Base-by-base conservation (phyloP, 2,797 vertebrate species). In the Epinephelus awoara region DNA sequence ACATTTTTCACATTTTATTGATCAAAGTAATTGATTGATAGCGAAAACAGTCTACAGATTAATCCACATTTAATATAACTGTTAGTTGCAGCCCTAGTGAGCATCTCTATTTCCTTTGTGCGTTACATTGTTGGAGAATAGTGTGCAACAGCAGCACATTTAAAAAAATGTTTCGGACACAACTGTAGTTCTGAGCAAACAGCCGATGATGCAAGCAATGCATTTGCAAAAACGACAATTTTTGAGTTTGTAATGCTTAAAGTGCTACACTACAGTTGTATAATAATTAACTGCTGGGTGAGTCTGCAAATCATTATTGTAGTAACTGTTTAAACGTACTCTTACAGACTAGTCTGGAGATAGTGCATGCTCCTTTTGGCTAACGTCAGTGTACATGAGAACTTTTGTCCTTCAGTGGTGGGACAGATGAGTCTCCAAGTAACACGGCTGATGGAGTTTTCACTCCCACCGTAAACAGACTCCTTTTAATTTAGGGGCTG, bases 311-410 rank as follows among this genome's bases (percentile, higher is more conserved):
- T 79, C 66, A 63, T 62, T 72, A 65, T 49, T 10, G 34, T 71
- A 55, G 67, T 67, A 58, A 83, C 66, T 71, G 64, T 81, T 80
- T n/a, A 67, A 83, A 81, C 50, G 57, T 73, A 14, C 49, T 67
- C 52, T 51, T 58, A 63, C 66, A 85, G 51, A 76, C 55, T 63
- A n/a, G 34, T 34, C 40, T 62, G 57, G 66, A 70, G 70, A 82
- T n/a, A 67, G 71, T 78, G 81, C 88, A 87, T 87, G 83, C 83
- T 88, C 64, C 44, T 71, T 72, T 70, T 67, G 29, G 51, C 40
- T 77, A 72, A 75, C 5, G 27, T 62, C 49, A 42, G 56, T 25
- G 44, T 67, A 74, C 29, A 71, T 10, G 44, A 80, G 42, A 57
- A 64, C 40, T 47, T 49, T 51, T 57, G 49, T 58, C 42, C 50